Base-by-base conservation (phyloP, 2,797 vertebrate species). In the Carapus acus region DNA sequence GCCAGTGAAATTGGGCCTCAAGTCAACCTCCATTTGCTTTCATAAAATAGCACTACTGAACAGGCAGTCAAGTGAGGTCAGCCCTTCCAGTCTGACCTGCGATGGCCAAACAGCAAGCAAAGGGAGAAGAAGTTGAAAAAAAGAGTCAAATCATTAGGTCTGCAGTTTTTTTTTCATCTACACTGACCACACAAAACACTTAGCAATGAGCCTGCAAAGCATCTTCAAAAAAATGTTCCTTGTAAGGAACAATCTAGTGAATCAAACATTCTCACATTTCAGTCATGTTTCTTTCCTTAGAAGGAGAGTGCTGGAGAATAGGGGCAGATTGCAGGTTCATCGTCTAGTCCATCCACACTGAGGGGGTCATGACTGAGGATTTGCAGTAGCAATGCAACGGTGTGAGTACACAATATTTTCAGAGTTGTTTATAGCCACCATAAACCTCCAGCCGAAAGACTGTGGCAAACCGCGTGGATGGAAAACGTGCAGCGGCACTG, bases 31-130 rank as follows among this genome's bases (percentile, higher is more conserved):
- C 23, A 43, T 40, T 56, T 49, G 49, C 40, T 74, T 60, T 45
- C 23, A 44, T 74, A 64, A 67, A 62, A 50, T 61, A 34, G 39
- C 44, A 29, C 18, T 22, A 33, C 72, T 68, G 66, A 68, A 74
- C 23, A 19, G 54, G 65, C 51, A 59, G 45, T 44, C 6, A 7
- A 58, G 31, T 45, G 59, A 65, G 43, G 72, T 72, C 59, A 61
- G 48, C 2, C 4, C 4, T 19, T 57, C 65, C 39, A 61, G 24
- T 27, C 9, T 27, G 5, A 27, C 24, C n/a, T n/a, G 1, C 21
- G 58, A 31, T 56, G 56, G 48, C 21, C 31, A 43, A 40, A 27
- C 24, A 9, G 9, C 24, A 39, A 36, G 53, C 64, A 49, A 51
- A 52, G 38, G 58, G 62, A 58, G 50, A 69, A 57, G 43, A 37